Base-by-base conservation (phyloP, 92 coral and sea anemone species). In the Phenganax subtilis region DNA sequence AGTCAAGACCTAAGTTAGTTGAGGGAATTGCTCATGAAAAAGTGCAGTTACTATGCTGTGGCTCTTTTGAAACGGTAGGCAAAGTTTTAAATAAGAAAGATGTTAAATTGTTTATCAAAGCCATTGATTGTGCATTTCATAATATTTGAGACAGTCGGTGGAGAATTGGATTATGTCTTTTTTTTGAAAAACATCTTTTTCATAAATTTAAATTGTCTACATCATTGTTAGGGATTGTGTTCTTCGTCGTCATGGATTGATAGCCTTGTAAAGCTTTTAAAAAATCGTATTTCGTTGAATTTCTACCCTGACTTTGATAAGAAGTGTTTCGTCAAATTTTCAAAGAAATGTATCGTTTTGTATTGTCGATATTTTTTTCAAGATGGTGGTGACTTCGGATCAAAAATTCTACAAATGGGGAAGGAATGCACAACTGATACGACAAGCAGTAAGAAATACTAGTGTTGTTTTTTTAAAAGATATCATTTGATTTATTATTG, bases 61-160 rank as follows among this genome's bases (percentile, higher is more conserved):
- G 98, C 9, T 91, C 98, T 7, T 94, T 94, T 87, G 98, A 91
- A 79, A 91, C 98, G 83, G 98, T 91, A 81, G 83, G 93, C 81
- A n/a, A 6, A 17, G 25, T 66, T 0, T 27, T n/a, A 12, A 2
- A 58, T 7, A 54, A 7, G 17, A 53, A 37, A 37, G 47, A 37
- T 37, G 47, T 37, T 37, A 2, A 37, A 37, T 37, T 37, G 47
- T 37, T 37, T 37, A 37, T 55, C 29, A 9, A 10, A 28, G 10
- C n/a, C 55, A 1, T 10, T 9, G 16, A 70, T 29, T 70, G 75
- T 25, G 1, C 65, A 14, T 59, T 7, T 59, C 27, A 59, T 59
- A 59, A 59, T 25, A 59, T 25, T 59, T 37, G 0, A 37, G 0
- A 37, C 47, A 37, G 2, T 37, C 0, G 47, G 5, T 37, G 47